Evolutionary conservation across 2,113 vertebrate genomes (phyloP), one percentile per base, ranked within the genome.

Genomic region (Sterrhoptilus dennistouni): DNA sequence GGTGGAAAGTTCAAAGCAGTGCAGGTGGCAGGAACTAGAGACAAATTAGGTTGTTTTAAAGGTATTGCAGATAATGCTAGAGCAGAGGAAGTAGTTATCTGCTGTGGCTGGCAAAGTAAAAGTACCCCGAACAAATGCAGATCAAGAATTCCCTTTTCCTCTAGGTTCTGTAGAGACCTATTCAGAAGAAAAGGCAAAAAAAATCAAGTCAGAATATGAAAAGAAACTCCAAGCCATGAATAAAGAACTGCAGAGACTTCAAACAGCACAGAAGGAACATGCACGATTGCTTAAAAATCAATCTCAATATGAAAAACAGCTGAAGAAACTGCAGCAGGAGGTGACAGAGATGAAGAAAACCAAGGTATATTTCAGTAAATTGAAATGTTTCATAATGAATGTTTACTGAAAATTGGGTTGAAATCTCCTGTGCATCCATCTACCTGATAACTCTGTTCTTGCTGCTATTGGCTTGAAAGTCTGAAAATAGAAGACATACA

Each of bases 321-420:
- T 99, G 84, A 99, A 97, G 96, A 99, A 99, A 72, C 97, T 99
- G 47, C 99, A 99, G 95, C 98, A 98, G 96, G 99, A 99, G 42
- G 99, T 99, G 92, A 97, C 96, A 12, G 99, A 99, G 95, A 99
- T 99, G 99, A 99, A 99, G 97, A 99, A 99, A 95, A 99, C 99
- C 40, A 99, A 99, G 99, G 99, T 99, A 96, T 70, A 42, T 81
- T 33, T 81, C 33, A 71, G 49, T 86, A 76, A 77, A 63, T 42
- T 50, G 61, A 49, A 91, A 35, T 77, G 50, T 70, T 63, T n/a
- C 22, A 25, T 40, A 44, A 4, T 31, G 27, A 76, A 21, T 25
- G 27, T 79, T 82, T 85, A 56, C 27, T 64, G 79, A 65, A 80
- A 94, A 78, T 44, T 40, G 13, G 8, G 8, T 54, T 90, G 66